These are phyloP conservation scores for Tautogolabrus adspersus DNA, from an alignment of 2,113 vertebrate species.

Conservation along the genomic window DNA sequence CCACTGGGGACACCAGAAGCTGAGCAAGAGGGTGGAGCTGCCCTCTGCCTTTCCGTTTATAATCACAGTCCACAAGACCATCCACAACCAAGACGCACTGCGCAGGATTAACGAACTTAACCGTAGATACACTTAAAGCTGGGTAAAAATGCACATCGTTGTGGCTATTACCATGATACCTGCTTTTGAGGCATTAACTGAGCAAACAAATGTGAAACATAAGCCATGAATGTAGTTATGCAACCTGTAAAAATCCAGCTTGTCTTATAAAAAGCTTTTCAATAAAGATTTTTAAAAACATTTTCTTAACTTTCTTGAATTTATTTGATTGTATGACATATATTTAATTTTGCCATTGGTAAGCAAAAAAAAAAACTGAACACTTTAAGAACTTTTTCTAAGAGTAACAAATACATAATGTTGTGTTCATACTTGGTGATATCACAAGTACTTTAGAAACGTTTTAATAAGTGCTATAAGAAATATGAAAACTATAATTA, in stretches of 20 bases:
- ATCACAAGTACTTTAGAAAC: too few species aligned
- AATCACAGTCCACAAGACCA: conserved; percentile 84
- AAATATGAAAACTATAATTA: too few species aligned
- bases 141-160: background rate
- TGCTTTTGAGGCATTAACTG: background rate
- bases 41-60: conserved; percentile 85
- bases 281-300: background rate
- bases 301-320: background rate
- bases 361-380: too few species aligned
- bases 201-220: background rate
- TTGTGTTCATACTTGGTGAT: too few species aligned
- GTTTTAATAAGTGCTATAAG: too few species aligned
- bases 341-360: too few species aligned
- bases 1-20: conserved; percentile 83
- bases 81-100: conserved; percentile 80
- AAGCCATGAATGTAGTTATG: background rate
- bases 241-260: too few species aligned
- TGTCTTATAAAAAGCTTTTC: conserved; percentile 3
- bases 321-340: background rate
- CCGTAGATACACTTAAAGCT: conserved; percentile 68
- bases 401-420: too few species aligned
- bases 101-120: conserved; percentile 82
- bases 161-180: too few species aligned
- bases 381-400: too few species aligned
- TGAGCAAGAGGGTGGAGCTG: conserved; percentile 81